These are phyloP conservation scores for Cylloceria caligata DNA, from an alignment of 2,888 invertebrate species.

Conservation along the genomic window DNA sequence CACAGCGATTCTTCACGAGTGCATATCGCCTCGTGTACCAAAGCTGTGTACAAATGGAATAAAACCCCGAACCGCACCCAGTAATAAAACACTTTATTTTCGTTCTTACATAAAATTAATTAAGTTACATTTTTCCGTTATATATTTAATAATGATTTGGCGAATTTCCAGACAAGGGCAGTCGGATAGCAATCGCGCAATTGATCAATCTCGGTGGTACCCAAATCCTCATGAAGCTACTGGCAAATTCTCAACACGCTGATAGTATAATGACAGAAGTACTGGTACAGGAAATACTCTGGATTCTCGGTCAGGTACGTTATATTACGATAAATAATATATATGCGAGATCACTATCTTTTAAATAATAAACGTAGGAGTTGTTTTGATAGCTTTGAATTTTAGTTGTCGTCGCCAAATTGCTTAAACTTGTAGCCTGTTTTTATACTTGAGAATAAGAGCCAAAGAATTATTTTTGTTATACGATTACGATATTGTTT, in stretches of 20 bases:
- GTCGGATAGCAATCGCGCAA: slow-evolving; percentile 86
- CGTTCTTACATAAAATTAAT: not conserved
- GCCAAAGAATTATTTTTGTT: slow-evolving; percentile 23
- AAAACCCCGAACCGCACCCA: slow-evolving; percentile 76
- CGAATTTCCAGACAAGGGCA: slow-evolving; percentile 86
- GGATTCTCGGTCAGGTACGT: slow-evolving; percentile 87
- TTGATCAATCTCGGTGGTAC: slow-evolving; percentile 86
- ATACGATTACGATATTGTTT: slow-evolving; percentile 3
- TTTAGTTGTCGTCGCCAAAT: slow-evolving; percentile 16
- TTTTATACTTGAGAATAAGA: not conserved
- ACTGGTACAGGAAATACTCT: slow-evolving; percentile 87
- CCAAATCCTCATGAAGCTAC: slow-evolving; percentile 86
- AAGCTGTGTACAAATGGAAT: slow-evolving; percentile 76
- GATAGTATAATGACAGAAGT: slow-evolving; percentile 86
- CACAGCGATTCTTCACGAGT: slow-evolving; percentile 87
- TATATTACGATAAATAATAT: not conserved
- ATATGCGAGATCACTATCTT: slow-evolving; percentile 5
- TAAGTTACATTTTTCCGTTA: not conserved
- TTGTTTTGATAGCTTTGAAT: slow-evolving; percentile 21
- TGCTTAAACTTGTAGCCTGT: slow-evolving; percentile 11
- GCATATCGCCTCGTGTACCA: slow-evolving; percentile 86
- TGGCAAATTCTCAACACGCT: slow-evolving; percentile 86
- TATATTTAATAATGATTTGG: slow-evolving; percentile 37
- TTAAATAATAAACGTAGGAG: slow-evolving; percentile 30
- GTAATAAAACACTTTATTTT: slow-evolving; percentile 69